Percentiles rank a stretch among this genome's conserved stretches.
phyloP scores from a whole-genome alignment of 2,888 invertebrate species.

The Microchrysa polita region DNA sequence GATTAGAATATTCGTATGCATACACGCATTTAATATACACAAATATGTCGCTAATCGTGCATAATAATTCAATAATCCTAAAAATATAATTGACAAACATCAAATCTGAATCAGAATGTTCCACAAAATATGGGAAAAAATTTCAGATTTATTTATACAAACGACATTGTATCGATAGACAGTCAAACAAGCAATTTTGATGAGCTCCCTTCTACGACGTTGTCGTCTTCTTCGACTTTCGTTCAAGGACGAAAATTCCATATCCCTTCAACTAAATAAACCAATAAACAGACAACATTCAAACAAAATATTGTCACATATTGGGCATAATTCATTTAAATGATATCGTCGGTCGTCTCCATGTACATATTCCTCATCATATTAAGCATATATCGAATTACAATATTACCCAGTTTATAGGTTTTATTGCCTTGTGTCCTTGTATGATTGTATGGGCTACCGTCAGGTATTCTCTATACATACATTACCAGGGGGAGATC shows the following conservation, averaged over 20 bases:
- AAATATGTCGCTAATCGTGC: too few species aligned
- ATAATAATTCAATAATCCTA: too few species aligned
- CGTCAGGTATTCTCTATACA: neutral
- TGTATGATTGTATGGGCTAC: conserved; percentile 34
- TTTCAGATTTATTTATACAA: neutral
- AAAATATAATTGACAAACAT: too few species aligned
- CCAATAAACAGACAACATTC: conserved; percentile 2
- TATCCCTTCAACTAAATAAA: neutral
- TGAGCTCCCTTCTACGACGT: neutral
- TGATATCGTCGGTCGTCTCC: too few species aligned
- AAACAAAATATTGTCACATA: conserved; percentile 33
- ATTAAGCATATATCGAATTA: conserved; percentile 41
- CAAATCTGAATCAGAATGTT: too few species aligned
- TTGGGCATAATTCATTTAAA: conserved; percentile 37
- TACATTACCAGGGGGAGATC: conserved; percentile 8
- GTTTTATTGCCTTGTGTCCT: conserved; percentile 39
- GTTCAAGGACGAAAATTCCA: neutral
- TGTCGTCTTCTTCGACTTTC: neutral
- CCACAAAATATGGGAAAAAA: neutral
- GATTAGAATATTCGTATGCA: too few species aligned
- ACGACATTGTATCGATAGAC: neutral
- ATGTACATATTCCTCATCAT: conserved; percentile 24
- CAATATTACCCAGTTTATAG: conserved; percentile 44
- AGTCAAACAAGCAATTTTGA: neutral
- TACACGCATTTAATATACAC: too few species aligned